Base-by-base conservation (phyloP, 2,113 vertebrate species). In the Microcebus ravelobensis region DNA sequence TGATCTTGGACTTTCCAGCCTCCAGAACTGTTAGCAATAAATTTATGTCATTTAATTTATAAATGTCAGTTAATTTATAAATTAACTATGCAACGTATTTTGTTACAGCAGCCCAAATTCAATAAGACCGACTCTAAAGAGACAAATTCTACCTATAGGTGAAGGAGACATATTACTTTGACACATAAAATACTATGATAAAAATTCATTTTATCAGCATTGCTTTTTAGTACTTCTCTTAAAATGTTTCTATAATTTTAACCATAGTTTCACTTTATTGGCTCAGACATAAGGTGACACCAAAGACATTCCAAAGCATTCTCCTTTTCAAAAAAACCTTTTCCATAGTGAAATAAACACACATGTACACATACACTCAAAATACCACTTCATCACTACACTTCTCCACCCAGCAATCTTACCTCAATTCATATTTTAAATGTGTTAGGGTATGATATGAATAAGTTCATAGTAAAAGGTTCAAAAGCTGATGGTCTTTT, bases 131-230 rank as follows among this genome's bases (percentile, higher is more conserved):
- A 76, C 59, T 80, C 52, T 92, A 39, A 65, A 90, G 94, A 67
- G 79, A 52, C 39, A 80, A 61, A 73, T 71, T 71, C 39, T 87
- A 87, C 23, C 57, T 74, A 63, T 4, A 87, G 57, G 34, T 77
- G 13, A 88, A 87, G n/a, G 42, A 89, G 74, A 89, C 12, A 20
- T 39, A 76, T 45, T 85, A 61, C 15, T 71, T 71, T 90, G 42
- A 27, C 21, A 74, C 23, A 4, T 68, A 79, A 95, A 86, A 89
- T 23, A 74, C 48, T 52, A 67, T 57, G 31, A 65, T 68, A 70
- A 88, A 91, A 95, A 71, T 52, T 97, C 68, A 71, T 85, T 79
- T 87, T 93, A 84, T 92, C 77, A 89, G 68, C 9, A 65, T 5
- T 31, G 20, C 15, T 39, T 93, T 89, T 77, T 29, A 82, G 52